Evolutionary conservation across 2,113 vertebrate genomes (phyloP), one percentile per base, ranked within the genome.

Genomic region (Zosterops pallidus): DNA sequence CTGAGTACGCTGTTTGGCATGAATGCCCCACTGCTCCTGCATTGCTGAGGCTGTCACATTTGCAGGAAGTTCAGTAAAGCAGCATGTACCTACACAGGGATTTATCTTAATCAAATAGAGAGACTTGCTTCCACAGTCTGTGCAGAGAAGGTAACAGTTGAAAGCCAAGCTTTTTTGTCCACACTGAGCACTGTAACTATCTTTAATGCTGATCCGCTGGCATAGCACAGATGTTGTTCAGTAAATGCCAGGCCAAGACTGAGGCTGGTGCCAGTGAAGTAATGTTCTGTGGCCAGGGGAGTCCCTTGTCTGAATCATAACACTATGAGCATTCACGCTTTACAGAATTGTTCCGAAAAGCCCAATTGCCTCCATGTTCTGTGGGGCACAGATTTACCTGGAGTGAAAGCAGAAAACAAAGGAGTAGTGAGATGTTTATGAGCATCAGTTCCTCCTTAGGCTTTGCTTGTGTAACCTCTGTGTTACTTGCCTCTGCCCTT

Each of bases 51-150:
- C 70, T 94, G 83, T 83, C 92, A 94, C 6, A 4, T 86, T 91
- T 81, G n/a, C 68, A 89, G 76, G 67, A 69, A 49, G 35, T 44
- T 95, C 91, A 87, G 72, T 60, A 86, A 84, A 79, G 71, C 86
- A 92, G 70, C 33, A 3, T 86, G 53, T 35, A 29, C 33, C 84
- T 86, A 56, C 33, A 9, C 22, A 26, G 37, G 64, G 55, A 78
- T 80, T 95, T 92, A 86, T 95, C 92, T 94, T 86, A 67, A 63
- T 96, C 77, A 90, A 71, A 77, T 82, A 52, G 39, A 68, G 62
- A 62, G 24, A 75, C 55, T 72, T 85, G 91, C 50, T 44, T 78
- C 59, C 75, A 11, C 24, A 71, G 64, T 59, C 68, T 91, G 16
- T 59, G 31, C 16, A 39, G 86, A 42, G 59, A 65, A 63, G 35